Base-by-base conservation (phyloP, 2,888 invertebrate species). In the Scaptomyza polygonia region DNA sequence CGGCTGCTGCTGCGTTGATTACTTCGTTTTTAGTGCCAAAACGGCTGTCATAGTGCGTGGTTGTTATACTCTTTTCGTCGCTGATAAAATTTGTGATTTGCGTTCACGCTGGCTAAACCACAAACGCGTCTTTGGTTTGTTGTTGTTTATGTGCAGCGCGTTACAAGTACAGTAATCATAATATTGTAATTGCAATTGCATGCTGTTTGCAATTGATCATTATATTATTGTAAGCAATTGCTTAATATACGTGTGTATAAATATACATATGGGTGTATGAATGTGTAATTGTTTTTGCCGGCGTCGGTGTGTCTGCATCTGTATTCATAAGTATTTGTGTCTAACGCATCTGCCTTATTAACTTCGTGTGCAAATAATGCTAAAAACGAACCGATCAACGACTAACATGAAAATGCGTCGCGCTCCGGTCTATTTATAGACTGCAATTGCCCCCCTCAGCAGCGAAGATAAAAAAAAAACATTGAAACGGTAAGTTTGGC, bases 21-120 rank as follows among this genome's bases (percentile, higher is more conserved):
- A 65, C 43, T 65, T 75, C 62, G 64, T 69, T 65, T 65, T 74
- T 75, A 87, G 89, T 87, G 74, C 71, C 72, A 79, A 80, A 72
- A 80, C 74, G 82, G 77, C 70, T 76, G 71, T 77, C 66, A 62
- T 70, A 57, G 48, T 61, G 81, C 43, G 67, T 57, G 78, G 81
- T 69, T 72, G 59, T 65, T 27, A 6, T 48, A 4, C n/a, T n/a
- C n/a, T 9, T 39, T 16, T 9, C 6, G 7, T 25, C 29, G 47
- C 30, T 56, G 47, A 43, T 39, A 29, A 55, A 36, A 14, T 48
- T 53, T 45, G 42, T 49, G 30, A 14, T 48, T 63, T 42, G 61
- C 16, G 16, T 43, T 36, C 47, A 27, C 34, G 25, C 29, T 32
- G 21, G n/a, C 32, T 34, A 2, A 32, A 34, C 49, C 32, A 32